Conservation (phyloP, 2,888 invertebrate genomes). For the Drosophila subsilvestris region DNA sequence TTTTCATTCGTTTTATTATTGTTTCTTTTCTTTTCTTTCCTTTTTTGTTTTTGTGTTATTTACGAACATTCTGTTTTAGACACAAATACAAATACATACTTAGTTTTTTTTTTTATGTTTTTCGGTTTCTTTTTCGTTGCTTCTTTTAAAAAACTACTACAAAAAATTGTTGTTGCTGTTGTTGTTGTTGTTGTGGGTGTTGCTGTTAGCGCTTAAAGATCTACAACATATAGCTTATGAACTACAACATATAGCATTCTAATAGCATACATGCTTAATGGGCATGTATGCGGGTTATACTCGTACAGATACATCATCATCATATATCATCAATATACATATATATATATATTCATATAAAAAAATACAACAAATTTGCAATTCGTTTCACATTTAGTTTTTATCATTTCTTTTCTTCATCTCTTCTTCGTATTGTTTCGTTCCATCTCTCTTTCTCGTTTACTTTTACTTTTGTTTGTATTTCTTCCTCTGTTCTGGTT, state of each 20-base stretch:
- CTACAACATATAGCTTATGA: constrained; percentile 68
- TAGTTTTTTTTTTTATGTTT: constrained; percentile 27
- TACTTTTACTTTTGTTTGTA: constrained; percentile 18
- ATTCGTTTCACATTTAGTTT: constrained; percentile 67
- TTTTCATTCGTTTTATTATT: constrained; percentile 44
- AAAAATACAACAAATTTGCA: constrained; percentile 75
- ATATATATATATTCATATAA: constrained; percentile 56
- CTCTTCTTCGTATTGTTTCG: constrained; percentile 8
- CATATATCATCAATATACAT: constrained; percentile 30
- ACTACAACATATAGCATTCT: constrained; percentile 66
- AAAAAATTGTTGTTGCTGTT: constrained; percentile 52
- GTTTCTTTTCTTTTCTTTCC: constrained; percentile 50
- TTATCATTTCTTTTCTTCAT: constrained; percentile 45
- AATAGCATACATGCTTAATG: constrained; percentile 40
- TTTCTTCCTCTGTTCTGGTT: constrained; percentile 2
- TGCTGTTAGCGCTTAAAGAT: constrained; percentile 64
- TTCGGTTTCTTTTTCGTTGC: constrained; percentile 5
- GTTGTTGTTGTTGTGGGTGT: constrained; percentile 26
- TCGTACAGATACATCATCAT: constrained; percentile 23
- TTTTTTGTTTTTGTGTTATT: constrained; percentile 58
- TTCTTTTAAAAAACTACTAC: constrained; percentile 63
- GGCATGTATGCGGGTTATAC: constrained; percentile 40
- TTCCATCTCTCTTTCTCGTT: constrained; percentile 4
- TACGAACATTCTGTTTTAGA: constrained; percentile 70
- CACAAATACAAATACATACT: constrained; percentile 70